Evolutionary conservation across 2,113 vertebrate genomes (phyloP), one percentile per base, ranked within the genome.

Genomic region (Hylia prasina): DNA sequence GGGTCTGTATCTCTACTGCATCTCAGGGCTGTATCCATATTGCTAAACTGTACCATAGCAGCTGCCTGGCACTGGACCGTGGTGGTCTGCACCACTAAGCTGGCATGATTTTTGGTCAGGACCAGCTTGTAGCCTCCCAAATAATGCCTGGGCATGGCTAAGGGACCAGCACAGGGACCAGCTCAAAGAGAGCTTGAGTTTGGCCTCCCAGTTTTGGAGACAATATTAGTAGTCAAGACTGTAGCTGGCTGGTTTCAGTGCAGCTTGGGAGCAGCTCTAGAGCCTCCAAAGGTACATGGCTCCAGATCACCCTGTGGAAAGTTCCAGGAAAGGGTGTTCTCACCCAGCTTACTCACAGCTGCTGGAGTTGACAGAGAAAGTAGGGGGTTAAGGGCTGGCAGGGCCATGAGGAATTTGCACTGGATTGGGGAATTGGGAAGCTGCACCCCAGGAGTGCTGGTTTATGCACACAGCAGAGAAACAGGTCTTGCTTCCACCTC

Each of bases 211-310:
- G 31, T 77, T 93, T 68, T 63, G 72, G 58, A 73, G 63, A 50
- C 9, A 2, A 0, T 53, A 57, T n/a, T 53, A 56, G 3, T 13
- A 57, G 27, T 13, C 4, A 6, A 19, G 21, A 10, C 25, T 58
- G 12, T 35, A 45, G 63, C 4, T 58, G 50, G 15, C 5, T 6
- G 8, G 18, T 80, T 86, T 77, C 39, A 47, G 0, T 1, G 2
- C 31, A 22, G 42, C 21, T 19, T 1, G 2, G 44, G 21, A 17
- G 11, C 58, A 48, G 18, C 39, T 89, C 44, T 28, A 22, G 57
- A 76, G 35, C 44, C 13, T 57, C 7, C 1, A 2, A 15, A 69
- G 30, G 11, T 44, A 48, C 33, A 10, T 0, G 0, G 76, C 35
- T 64, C 14, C 28, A 10, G 11, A 25, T 40, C 3, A 1, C 37